Conservation (phyloP, 2,113 vertebrate species). For the Tyto alba region DNA sequence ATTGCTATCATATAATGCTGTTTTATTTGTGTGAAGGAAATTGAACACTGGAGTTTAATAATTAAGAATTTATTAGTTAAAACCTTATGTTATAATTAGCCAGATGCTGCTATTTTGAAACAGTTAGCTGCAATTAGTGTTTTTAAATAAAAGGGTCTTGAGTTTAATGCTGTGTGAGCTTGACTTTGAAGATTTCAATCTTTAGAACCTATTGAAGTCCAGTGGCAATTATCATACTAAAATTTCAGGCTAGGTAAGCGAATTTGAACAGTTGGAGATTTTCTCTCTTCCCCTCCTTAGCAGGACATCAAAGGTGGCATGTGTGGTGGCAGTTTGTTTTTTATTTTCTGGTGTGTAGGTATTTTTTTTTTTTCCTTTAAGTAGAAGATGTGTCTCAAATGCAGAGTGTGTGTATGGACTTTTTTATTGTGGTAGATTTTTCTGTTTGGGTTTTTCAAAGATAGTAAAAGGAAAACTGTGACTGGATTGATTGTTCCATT, state of each 20-base stretch:
- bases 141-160: conserved; percentile 59
- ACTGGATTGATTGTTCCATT: not conserved
- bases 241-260: not conserved
- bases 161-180: conserved; percentile 17
- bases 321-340: not conserved
- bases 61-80: conserved; percentile 68
- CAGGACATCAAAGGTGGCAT: not conserved
- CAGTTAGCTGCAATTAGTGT: conserved; percentile 53
- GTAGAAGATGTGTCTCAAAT: not conserved
- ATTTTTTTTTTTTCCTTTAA: not conserved
- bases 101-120: conserved; percentile 59
- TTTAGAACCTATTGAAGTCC: conserved; percentile 29
- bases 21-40: conserved; percentile 26
- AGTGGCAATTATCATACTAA: not conserved
- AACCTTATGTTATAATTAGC: conserved; percentile 53
- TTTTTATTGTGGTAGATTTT: not conserved
- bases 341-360: not conserved
- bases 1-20: not conserved
- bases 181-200: conserved; percentile 41
- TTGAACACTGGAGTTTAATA: conserved; percentile 54
- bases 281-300: not conserved
- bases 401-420: not conserved
- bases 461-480: not conserved
- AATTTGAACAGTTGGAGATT: not conserved
- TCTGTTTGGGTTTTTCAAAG: not conserved